Evolutionary conservation across 1,140 invertebrate genomes (phyloP), one percentile per base, ranked within the genome.

Genomic region (Anadara kagoshimensis): DNA sequence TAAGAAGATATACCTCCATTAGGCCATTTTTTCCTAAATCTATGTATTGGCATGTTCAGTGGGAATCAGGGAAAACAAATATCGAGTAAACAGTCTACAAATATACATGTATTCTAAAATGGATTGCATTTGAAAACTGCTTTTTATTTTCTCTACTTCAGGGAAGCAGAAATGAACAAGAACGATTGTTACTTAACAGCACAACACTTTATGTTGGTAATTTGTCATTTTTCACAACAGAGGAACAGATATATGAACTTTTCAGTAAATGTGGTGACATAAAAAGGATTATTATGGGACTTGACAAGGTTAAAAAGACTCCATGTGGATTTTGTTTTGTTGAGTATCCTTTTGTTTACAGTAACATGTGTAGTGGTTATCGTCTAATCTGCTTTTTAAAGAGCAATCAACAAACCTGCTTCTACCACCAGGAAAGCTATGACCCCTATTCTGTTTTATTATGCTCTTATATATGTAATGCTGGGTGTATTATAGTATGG

Each of bases 321-420:
- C 98, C 98, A 0, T 99, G 98, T 91, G 98, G 98, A 12, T 99
- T 99, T 89, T 99, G 98, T 89, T 99, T 99, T 91, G 93, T 99
- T 0, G 98, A 99, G 91, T 99, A 92, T 88, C 90, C 86, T 87
- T 84, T 76, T 80, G 14, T 18, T 51, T 51, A 51, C 4, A 2
- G 49, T 2, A 2, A 51, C 49, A 20, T 51, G 49, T 18, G 4
- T 2, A 4, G 20, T 51, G 49, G 18, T 11, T 49, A 18, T 49
- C 45, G 45, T 49, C 10, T 49, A 49, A 49, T 49, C 10, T 18
- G 16, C 4, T 51, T 1, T 16, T 18, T 18, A 16, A 20, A 4
- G 16, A 10, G 1, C 20, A 51, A n/a, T 51, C 16, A 51, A 20
- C 2, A 10, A 10, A 1, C 8, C 22, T 36, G 26, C 12, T 61